A percentile compares a stretch with the other conserved stretches of the same genome.
These are phyloP conservation scores for Sialis fuliginosa DNA, from an alignment of 2,888 invertebrate species.

Conservation along the genomic window DNA sequence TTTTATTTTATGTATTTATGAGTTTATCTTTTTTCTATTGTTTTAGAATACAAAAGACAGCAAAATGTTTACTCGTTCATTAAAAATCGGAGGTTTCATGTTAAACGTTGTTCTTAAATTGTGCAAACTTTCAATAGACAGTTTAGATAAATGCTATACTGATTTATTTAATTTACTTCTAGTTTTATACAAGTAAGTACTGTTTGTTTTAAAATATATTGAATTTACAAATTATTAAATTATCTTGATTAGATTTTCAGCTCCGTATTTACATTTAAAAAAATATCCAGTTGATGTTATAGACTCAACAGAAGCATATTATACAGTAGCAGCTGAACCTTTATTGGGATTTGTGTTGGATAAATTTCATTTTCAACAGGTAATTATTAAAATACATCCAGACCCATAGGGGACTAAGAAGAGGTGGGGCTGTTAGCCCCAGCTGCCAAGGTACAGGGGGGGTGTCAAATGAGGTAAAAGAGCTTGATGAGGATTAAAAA, in stretches of 20 bases:
- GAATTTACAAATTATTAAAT: background rate
- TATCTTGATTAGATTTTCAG: slow-evolving; percentile 7
- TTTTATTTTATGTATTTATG: background rate
- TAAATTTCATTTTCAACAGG: background rate
- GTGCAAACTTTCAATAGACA: slow-evolving; percentile 21
- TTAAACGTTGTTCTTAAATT: slow-evolving; percentile 30
- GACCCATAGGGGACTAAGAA: too few species aligned
- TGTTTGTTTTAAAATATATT: background rate
- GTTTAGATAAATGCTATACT: slow-evolving; percentile 18
- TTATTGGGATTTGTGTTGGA: slow-evolving; percentile 6
- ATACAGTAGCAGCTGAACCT: slow-evolving; percentile 6
- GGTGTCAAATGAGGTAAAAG: too few species aligned
- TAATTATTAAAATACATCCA: too few species aligned
- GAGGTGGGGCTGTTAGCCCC: too few species aligned
- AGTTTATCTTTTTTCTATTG: background rate
- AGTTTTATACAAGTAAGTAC: background rate
- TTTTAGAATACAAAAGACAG: slow-evolving; percentile 25
- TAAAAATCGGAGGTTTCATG: slow-evolving; percentile 31
- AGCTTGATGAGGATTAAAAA: too few species aligned
- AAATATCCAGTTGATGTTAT: slow-evolving; percentile 8
- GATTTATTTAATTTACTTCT: background rate
- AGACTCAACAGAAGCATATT: slow-evolving; percentile 11
- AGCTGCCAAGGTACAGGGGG: too few species aligned
- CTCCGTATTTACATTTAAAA: slow-evolving; percentile 7
- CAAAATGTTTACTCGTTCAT: slow-evolving; percentile 24